Percentiles rank a stretch among this genome's conserved stretches.
Conservation (phyloP, 2,888 invertebrate species). For the Eupithecia abbreviata region DNA sequence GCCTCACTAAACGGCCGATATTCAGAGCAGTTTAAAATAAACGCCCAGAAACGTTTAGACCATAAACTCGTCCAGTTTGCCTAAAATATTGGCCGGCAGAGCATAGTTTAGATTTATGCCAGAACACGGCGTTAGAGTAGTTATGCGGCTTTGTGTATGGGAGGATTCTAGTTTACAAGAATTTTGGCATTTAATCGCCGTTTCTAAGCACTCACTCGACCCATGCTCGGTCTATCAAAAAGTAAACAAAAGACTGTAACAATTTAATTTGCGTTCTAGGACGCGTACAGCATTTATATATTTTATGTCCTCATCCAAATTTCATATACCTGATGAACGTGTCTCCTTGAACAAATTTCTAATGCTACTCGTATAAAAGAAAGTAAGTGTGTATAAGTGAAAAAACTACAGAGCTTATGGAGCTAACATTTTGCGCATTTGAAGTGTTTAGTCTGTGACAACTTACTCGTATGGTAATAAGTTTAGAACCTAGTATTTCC, state of each 20-base stretch:
- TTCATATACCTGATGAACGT: no score
- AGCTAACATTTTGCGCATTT: background rate
- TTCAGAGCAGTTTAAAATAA: constrained; percentile 57
- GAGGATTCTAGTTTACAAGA: background rate
- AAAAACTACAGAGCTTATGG: no score
- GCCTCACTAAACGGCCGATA: constrained; percentile 36
- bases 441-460: background rate
- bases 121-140: constrained; percentile 64
- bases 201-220: background rate
- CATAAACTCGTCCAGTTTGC: constrained; percentile 65
- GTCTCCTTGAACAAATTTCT: no score
- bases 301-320: no score
- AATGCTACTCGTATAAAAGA: no score
- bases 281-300: no score
- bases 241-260: no score
- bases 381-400: no score
- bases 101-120: constrained; percentile 71
- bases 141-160: constrained; percentile 44
- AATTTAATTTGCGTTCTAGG: no score
- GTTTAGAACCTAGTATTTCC: background rate
- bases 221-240: background rate
- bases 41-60: constrained; percentile 55
- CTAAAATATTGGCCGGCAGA: constrained; percentile 67
- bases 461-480: background rate
- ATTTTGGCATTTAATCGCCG: background rate